A percentile compares a stretch with the other conserved stretches of the same genome.
These are phyloP conservation scores for Morelia viridis DNA, from an alignment of 2,797 vertebrate genomes.

Conservation along the genomic window DNA sequence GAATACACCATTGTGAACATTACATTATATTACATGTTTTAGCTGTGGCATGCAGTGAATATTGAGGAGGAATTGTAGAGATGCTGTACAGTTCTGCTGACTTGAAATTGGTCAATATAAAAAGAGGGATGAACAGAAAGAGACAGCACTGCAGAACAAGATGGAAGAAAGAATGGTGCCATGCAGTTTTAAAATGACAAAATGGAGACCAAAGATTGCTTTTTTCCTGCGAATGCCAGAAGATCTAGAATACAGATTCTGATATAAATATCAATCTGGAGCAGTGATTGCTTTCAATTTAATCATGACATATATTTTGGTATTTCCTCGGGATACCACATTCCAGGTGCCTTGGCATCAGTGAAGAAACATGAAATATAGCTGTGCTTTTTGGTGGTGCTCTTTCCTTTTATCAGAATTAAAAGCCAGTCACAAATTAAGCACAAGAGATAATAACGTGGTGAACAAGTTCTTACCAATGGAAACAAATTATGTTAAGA, in stretches of 20 bases:
- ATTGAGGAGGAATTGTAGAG: background rate
- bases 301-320: conserved; percentile 27
- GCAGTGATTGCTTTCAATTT: conserved; percentile 30
- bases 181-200: background rate
- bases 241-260: background rate
- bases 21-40: background rate
- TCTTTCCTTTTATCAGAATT: conserved; percentile 6
- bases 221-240: background rate
- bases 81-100: background rate
- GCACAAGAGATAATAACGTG: background rate
- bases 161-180: background rate
- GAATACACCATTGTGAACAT: background rate
- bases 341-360: background rate
- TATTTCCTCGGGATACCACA: background rate
- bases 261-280: background rate
- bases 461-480: background rate
- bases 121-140: background rate
- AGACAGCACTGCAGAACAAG: conserved; percentile 1
- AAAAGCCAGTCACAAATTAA: background rate
- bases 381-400: background rate
- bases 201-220: conserved; percentile 37
- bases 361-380: rapidly evolving
- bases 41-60: background rate
- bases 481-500: background rate
- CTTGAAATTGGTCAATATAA: background rate